Conservation (phyloP, 2,113 vertebrate genomes). For the Myiagra hebetior region DNA sequence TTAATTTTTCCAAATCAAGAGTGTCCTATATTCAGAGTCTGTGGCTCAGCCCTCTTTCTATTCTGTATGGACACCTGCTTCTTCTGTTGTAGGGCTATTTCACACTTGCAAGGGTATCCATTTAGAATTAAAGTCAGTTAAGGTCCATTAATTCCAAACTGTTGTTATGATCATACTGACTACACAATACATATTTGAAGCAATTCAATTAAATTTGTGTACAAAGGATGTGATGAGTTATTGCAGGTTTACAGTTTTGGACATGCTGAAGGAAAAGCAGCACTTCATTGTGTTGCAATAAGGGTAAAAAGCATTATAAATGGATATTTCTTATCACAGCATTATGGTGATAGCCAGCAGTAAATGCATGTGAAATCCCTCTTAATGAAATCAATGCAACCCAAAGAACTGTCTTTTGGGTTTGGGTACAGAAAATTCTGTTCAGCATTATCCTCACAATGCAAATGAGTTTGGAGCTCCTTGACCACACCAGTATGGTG, state of each 20-base stretch:
- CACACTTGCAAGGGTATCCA: not conserved
- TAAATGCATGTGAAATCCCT: not conserved
- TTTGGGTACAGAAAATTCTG: not conserved
- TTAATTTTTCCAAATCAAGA: not conserved
- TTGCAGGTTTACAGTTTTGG: not conserved
- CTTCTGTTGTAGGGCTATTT: not conserved
- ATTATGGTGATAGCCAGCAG: not conserved
- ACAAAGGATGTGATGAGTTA: not conserved
- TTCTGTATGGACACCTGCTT: not conserved
- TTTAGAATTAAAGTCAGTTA: not conserved
- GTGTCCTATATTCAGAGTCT: not conserved
- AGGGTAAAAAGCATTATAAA: not conserved
- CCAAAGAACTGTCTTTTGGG: not conserved
- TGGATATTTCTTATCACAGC: not conserved
- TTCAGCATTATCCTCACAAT: not conserved
- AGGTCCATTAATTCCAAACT: not conserved
- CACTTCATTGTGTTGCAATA: not conserved
- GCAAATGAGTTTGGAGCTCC: not conserved
- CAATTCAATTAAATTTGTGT: not conserved
- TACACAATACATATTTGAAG: not conserved
- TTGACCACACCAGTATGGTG: not conserved
- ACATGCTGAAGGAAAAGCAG: not conserved
- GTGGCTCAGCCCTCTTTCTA: not conserved
- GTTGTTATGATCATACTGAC: not conserved
- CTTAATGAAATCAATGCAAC: not conserved